phyloP scores from a whole-genome alignment of 2,797 vertebrate genomes.

The Aphelocoma californica region DNA sequence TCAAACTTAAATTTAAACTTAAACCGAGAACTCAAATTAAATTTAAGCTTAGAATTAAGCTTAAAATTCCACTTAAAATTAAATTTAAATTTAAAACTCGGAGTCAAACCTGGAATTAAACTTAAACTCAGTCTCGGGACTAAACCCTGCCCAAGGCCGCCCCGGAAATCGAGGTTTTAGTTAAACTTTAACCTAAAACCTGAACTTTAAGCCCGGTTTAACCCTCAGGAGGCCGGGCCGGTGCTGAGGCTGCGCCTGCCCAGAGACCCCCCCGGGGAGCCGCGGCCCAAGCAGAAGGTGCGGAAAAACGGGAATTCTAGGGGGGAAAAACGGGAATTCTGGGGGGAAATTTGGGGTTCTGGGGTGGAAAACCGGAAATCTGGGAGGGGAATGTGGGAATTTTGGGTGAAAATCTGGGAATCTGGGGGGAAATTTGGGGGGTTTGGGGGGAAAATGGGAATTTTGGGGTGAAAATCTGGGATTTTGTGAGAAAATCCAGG shows the following conservation, averaged over 20 bases:
- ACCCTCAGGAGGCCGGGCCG: not conserved
- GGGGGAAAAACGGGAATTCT: not conserved
- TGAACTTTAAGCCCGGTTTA: not conserved
- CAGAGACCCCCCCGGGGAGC: not conserved
- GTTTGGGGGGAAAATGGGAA: not conserved
- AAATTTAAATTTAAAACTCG: not conserved
- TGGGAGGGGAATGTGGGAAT: not conserved
- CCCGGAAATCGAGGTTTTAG: not conserved
- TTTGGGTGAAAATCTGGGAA: not conserved
- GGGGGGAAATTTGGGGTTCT: not conserved
- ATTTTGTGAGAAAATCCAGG: not conserved
- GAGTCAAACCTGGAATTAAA: not conserved
- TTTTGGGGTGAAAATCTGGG: not conserved
- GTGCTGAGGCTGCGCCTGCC: not conserved
- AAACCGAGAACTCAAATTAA: too few relatives aligned
- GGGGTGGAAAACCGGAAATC: not conserved
- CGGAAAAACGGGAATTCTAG: not conserved
- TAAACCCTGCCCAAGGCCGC: not conserved
- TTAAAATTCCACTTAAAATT: not conserved
- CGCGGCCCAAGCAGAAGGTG: not conserved
- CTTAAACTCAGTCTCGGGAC: rapidly evolving
- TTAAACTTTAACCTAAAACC: not conserved
- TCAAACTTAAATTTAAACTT: too few relatives aligned
- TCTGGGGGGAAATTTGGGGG: not conserved
- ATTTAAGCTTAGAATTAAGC: not conserved